Evolutionary conservation across 2,113 vertebrate species (phyloP).

Genomic region (Collichthys lucidus): DNA sequence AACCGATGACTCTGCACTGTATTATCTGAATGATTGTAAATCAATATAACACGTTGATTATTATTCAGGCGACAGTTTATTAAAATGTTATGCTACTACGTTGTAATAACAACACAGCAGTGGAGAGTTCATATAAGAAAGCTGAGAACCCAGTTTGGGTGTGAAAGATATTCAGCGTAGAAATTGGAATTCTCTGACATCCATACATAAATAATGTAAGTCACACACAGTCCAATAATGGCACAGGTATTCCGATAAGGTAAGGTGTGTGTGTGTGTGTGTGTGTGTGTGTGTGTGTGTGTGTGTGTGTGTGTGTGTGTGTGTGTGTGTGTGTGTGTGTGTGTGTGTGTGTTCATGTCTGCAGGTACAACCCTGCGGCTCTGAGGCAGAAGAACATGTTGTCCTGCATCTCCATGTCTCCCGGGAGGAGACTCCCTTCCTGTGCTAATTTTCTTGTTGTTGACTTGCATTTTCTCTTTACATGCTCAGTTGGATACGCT

Average conservation of each 20-base stretch:
- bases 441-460: not conserved
- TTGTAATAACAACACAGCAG: not conserved
- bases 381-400: slow-evolving; percentile 19
- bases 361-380: slow-evolving; percentile 30
- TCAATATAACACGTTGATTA: not conserved
- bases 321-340: not conserved
- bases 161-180: slow-evolving; percentile 22
- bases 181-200: slow-evolving; percentile 42
- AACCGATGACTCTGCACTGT: not conserved
- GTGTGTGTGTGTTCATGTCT: slow-evolving; percentile 5
- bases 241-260: slow-evolving; percentile 5
- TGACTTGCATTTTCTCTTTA: not conserved
- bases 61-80: not conserved
- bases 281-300: slow-evolving; percentile 1
- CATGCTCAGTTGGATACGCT: not conserved
- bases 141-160: not conserved
- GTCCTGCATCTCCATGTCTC: slow-evolving; percentile 29
- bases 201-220: slow-evolving; percentile 52
- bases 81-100: not conserved
- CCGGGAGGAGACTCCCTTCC: slow-evolving; percentile 2
- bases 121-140: not conserved
- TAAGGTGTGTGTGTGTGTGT: not conserved
- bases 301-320: not conserved
- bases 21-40: not conserved
- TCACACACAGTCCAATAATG: slow-evolving; percentile 16